Evolutionary conservation across 2,888 invertebrate species (phyloP).

Genomic region (Macropis europaea): DNA sequence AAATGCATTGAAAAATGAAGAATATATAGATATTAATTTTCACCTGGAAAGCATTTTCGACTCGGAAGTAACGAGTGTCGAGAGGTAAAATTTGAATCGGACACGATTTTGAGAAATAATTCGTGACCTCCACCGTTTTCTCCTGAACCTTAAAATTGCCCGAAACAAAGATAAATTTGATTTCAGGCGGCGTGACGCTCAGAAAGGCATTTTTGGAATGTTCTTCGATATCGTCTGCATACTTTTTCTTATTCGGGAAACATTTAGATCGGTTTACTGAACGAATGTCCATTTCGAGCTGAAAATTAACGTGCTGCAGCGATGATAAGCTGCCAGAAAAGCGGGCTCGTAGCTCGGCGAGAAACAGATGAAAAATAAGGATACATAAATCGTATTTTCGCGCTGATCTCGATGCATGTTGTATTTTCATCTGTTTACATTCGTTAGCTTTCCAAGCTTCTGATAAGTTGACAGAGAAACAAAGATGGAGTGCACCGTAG

Average conservation of each 20-base stretch:
- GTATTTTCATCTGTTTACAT: constrained; percentile 28
- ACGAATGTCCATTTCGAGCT: not conserved
- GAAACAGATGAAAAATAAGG: constrained; percentile 17
- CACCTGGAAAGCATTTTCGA: constrained; percentile 12
- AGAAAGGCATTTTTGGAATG: not conserved
- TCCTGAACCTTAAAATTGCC: constrained; percentile 20
- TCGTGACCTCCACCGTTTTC: constrained; percentile 24
- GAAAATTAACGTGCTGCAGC: not conserved
- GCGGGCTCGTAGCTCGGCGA: not conserved
- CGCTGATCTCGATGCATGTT: constrained; percentile 8
- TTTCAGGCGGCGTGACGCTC: constrained; percentile 2
- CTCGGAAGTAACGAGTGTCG: constrained; percentile 23
- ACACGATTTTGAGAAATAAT: constrained; percentile 28
- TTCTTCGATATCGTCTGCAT: not conserved
- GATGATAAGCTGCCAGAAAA: not conserved
- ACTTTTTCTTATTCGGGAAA: not conserved
- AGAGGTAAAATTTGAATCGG: constrained; percentile 17
- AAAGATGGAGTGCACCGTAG: constrained; percentile 34
- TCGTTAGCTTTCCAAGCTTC: constrained; percentile 4
- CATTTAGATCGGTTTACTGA: not conserved
- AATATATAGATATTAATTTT: not conserved
- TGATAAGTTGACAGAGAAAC: constrained; percentile 16
- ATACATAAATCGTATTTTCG: not conserved
- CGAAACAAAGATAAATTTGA: constrained; percentile 27
- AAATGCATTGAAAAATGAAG: not conserved